Evolutionary conservation across 30 jellyfish, hydroid and myxozoan species (phyloP), one percentile per base, ranked within the genome.

Genomic region (Rhopilema esculentum): DNA sequence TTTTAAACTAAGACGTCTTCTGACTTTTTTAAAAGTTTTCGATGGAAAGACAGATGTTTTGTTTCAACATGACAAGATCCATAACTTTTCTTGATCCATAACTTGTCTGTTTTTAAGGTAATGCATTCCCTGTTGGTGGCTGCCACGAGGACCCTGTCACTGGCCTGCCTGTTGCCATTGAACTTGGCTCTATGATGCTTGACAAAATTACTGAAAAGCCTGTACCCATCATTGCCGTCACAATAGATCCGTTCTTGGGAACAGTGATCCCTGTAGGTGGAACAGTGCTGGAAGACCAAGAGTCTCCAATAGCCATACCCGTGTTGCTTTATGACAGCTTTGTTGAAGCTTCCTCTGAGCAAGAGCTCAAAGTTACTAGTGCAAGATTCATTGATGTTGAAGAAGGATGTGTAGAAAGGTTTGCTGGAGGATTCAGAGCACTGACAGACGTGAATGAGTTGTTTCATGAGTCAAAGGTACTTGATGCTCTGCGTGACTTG

Each of bases 51-150:
- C n/a, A n/a, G n/a, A n/a, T n/a, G n/a, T n/a, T n/a, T n/a, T n/a
- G n/a, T n/a, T n/a, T n/a, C n/a, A n/a, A n/a, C n/a, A n/a, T n/a
- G n/a, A n/a, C n/a, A n/a, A n/a, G n/a, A n/a, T n/a, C n/a, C n/a
- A n/a, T n/a, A n/a, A n/a, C n/a, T n/a, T n/a, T n/a, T n/a, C n/a
- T n/a, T n/a, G n/a, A n/a, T n/a, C n/a, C n/a, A n/a, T n/a, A n/a
- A 15, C 21, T 31, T 88, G 30, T 66, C 1, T 78, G 53, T 64
- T 12, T 22, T 27, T 16, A 27, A 94, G 99, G 99, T 9, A 94
- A 94, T 48, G 99, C 99, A 18, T 94, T 75, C 62, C 99, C 99
- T 20, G 92, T 94, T 50, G 99, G 99, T 50, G 99, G 99, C 33
- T 77, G 92, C 51, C 96, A 94, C 69, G 74, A 29, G 22, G 99